Evolutionary conservation across 2,797 vertebrate species (phyloP).

Genomic region (Babyrousa celebensis): DNA sequence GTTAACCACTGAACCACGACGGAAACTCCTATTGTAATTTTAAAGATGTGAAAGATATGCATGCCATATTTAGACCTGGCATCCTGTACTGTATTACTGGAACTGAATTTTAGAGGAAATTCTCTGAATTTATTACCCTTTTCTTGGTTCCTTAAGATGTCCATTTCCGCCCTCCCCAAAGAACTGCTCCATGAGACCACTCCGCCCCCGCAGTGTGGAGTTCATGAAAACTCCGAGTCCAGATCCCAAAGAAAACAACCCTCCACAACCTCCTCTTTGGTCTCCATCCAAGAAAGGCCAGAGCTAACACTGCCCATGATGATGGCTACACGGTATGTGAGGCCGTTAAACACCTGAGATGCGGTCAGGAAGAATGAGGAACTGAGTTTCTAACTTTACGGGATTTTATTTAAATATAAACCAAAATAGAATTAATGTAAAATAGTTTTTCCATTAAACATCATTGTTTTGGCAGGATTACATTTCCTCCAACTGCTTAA

Average conservation of each 20-base stretch:
- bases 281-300: not conserved
- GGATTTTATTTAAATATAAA: constrained; percentile 6
- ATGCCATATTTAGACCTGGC: not conserved
- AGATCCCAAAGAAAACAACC: not conserved
- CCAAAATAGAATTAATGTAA: not conserved
- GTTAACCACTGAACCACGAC: no score
- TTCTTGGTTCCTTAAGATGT: constrained; percentile 1
- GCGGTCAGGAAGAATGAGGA: not conserved
- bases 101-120: constrained; percentile 38
- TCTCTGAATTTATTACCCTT: not conserved
- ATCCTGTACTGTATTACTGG: not conserved
- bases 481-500: not conserved
- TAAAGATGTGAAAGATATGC: not conserved
- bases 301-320: rapidly evolving
- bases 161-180: not conserved
- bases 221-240: not conserved
- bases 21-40: not conserved
- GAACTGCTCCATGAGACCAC: not conserved
- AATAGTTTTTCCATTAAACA: not conserved
- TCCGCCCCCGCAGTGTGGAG: rapidly evolving
- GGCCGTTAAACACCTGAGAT: not conserved
- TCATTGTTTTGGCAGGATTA: not conserved
- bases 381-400: not conserved
- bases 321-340: rapidly evolving
- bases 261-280: not conserved